Conservation (phyloP, 1,140 invertebrate species). For the Macrostomum lignano region DNA sequence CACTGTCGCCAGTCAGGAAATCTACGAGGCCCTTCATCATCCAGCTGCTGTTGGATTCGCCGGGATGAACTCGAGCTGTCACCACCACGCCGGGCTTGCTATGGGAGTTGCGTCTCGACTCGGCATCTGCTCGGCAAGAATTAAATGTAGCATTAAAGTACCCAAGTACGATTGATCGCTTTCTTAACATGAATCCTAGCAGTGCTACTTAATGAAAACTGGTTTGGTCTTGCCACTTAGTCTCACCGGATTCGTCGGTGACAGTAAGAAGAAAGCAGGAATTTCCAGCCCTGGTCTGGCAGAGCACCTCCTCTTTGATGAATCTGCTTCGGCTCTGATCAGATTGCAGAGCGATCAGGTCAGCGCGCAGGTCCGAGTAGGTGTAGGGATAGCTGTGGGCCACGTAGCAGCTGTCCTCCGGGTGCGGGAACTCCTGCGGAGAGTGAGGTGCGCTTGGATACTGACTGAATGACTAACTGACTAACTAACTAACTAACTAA, state of each 20-base stretch:
- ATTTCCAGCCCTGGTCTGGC: slow-evolving; percentile 24
- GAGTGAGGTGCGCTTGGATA: too few species aligned
- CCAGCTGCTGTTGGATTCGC: slow-evolving; percentile 27
- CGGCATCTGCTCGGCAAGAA: too few species aligned
- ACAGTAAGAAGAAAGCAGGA: slow-evolving; percentile 25
- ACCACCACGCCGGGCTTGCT: slow-evolving; percentile 33
- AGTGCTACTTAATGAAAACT: too few species aligned
- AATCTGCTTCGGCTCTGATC: slow-evolving; percentile 22
- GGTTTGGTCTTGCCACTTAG: not conserved
- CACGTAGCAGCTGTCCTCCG: slow-evolving; percentile 22
- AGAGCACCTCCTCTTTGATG: slow-evolving; percentile 22
- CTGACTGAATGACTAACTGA: too few species aligned
- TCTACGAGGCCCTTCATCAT: slow-evolving; percentile 29
- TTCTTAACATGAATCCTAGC: too few species aligned
- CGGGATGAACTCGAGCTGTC: slow-evolving; percentile 26
- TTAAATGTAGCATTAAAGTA: too few species aligned
- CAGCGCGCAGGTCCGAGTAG: slow-evolving; percentile 25
- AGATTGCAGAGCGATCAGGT: slow-evolving; percentile 17
- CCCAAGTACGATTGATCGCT: too few species aligned
- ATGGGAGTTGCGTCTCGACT: too few species aligned
- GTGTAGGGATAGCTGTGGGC: slow-evolving; percentile 28
- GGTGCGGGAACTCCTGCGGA: slow-evolving; percentile 13
- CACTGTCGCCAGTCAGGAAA: slow-evolving; percentile 18
- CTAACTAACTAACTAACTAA: too few species aligned
- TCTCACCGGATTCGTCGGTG: slow-evolving; percentile 8